phyloP scores from a whole-genome alignment of 2,888 invertebrate genomes.

The Ellobium chinense region DNA sequence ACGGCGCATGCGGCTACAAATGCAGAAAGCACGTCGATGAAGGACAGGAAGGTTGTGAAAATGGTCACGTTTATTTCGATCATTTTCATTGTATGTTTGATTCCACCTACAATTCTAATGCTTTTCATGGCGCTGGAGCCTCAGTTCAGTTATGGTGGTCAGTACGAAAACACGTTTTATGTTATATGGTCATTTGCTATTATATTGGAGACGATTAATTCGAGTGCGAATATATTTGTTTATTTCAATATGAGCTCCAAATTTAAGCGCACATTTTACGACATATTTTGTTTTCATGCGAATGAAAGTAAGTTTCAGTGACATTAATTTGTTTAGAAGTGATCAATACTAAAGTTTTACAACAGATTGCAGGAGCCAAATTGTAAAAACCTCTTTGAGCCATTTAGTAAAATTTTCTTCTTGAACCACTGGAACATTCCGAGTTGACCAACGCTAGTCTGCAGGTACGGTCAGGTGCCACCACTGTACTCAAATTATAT shows the following conservation, averaged over 20 bases:
- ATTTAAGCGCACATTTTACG: background rate
- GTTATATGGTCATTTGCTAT: background rate
- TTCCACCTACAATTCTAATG: background rate
- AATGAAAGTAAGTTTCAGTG: too few species aligned
- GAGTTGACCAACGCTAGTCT: too few species aligned
- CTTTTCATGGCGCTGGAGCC: background rate
- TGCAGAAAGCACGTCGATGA: background rate
- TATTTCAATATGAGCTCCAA: slow-evolving; percentile 10
- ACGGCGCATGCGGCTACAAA: background rate
- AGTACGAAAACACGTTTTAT: background rate
- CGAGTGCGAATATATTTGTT: slow-evolving; percentile 5
- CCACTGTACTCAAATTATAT: too few species aligned
- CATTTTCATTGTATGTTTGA: background rate
- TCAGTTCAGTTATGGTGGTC: background rate
- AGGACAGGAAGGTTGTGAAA: slow-evolving; percentile 7
- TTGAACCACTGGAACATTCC: too few species aligned
- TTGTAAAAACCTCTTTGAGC: too few species aligned
- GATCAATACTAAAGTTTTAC: too few species aligned
- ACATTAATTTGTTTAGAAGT: too few species aligned
- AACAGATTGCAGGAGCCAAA: too few species aligned
- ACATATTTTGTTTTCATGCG: background rate
- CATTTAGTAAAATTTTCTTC: too few species aligned
- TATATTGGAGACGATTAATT: background rate
- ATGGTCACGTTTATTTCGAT: background rate
- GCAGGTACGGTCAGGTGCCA: too few species aligned